A percentile compares a stretch with the other conserved stretches of the same genome.
phyloP scores from a whole-genome alignment of 1,140 invertebrate genomes.

The Trissolcus basalis region DNA sequence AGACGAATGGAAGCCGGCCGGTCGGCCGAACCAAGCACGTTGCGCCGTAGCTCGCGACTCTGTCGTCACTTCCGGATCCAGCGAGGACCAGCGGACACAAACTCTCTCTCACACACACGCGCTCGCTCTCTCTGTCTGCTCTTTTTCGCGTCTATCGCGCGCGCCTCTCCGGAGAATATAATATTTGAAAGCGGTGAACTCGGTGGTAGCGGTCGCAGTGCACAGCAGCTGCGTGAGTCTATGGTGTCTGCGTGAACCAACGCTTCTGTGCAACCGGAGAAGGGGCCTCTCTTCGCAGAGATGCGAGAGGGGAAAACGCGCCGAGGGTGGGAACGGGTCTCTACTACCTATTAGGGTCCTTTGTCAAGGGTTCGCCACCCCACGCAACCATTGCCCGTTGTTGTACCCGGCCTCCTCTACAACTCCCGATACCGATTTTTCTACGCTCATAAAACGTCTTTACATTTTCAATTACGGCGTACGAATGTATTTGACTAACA shows the following conservation, averaged over 20 bases:
- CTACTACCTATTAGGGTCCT: constrained; percentile 64
- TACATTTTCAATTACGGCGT: no score
- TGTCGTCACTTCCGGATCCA: constrained; percentile 2
- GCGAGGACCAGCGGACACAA: constrained; percentile 1
- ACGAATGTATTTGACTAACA: no score
- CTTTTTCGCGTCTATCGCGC: constrained; percentile 10
- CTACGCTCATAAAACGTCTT: neutral
- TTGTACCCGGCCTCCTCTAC: constrained; percentile 14
- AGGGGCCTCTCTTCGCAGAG: constrained; percentile 52
- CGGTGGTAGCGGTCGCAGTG: constrained; percentile 59
- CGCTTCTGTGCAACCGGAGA: constrained; percentile 46
- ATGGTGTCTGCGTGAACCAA: constrained; percentile 47
- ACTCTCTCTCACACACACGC: no score
- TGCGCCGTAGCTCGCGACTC: constrained; percentile 1
- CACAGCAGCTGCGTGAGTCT: constrained; percentile 51
- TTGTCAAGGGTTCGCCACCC: constrained; percentile 68
- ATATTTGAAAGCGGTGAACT: constrained; percentile 49
- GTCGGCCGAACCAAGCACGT: constrained; percentile 16
- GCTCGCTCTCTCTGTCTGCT: neutral
- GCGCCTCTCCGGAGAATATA: constrained; percentile 28
- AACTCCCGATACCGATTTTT: constrained; percentile 52
- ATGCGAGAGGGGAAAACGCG: constrained; percentile 41
- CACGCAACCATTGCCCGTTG: constrained; percentile 27
- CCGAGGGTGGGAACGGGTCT: constrained; percentile 56
- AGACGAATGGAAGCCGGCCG: neutral